Percentiles rank a stretch among this genome's conserved stretches.
These are phyloP conservation scores for Drosophila bocqueti DNA, from an alignment of 1,140 invertebrate genomes.

Conservation along the genomic window DNA sequence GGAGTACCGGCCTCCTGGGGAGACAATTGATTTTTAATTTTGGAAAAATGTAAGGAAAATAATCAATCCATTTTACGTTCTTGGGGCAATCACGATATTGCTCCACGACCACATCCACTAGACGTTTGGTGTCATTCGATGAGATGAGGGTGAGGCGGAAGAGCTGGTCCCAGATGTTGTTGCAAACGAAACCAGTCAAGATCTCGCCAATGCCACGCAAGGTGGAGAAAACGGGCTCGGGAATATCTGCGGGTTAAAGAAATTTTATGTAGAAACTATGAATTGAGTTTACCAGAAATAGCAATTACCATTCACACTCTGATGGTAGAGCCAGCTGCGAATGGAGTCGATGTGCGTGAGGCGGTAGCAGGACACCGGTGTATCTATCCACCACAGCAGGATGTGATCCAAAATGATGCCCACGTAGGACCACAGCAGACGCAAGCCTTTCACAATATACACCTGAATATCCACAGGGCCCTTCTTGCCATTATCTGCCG, in stretches of 20 bases:
- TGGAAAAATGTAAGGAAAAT: too few relatives aligned
- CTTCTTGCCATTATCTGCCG: slow-evolving; percentile 84
- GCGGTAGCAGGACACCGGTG: slow-evolving; percentile 88
- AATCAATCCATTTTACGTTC: slow-evolving; percentile 39
- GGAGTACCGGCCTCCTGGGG: slow-evolving; percentile 65
- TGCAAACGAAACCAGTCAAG: slow-evolving; percentile 90
- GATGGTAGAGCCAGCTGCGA: slow-evolving; percentile 88
- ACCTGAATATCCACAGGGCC: slow-evolving; percentile 63
- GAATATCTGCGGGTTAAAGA: slow-evolving; percentile 86
- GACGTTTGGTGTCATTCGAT: slow-evolving; percentile 49
- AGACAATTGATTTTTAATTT: background rate
- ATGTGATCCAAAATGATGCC: slow-evolving; percentile 91
- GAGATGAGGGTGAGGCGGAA: slow-evolving; percentile 86
- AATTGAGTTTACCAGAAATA: too few relatives aligned
- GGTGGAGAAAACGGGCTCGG: slow-evolving; percentile 88
- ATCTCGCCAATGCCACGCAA: slow-evolving; percentile 90
- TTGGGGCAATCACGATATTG: slow-evolving; percentile 68
- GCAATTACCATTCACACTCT: slow-evolving; percentile 86
- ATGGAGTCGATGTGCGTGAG: slow-evolving; percentile 89
- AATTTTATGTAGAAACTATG: background rate
- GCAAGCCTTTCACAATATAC: slow-evolving; percentile 86
- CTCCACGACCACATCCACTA: slow-evolving; percentile 63
- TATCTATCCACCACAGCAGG: slow-evolving; percentile 91
- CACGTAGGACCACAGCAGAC: slow-evolving; percentile 90
- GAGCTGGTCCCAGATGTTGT: slow-evolving; percentile 90